These are phyloP conservation scores for Pangasius larnaudii DNA, from an alignment of 2,797 vertebrate genomes.

Conservation along the genomic window DNA sequence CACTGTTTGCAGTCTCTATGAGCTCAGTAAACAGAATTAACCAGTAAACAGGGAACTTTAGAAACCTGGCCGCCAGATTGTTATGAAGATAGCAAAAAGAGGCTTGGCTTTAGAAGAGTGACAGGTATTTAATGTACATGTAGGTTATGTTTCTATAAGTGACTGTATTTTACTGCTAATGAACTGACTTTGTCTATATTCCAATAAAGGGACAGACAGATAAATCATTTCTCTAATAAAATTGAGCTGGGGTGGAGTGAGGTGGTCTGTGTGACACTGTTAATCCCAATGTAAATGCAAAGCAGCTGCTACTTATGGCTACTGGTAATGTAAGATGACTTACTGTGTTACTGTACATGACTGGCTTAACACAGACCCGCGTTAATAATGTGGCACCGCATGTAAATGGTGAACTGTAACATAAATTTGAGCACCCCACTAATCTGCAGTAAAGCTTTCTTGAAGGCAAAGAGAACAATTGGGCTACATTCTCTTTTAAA, in stretches of 20 bases:
- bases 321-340: constrained; percentile 24
- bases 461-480: neutral
- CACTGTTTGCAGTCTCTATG: neutral
- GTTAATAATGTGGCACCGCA: neutral
- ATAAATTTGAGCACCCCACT: neutral
- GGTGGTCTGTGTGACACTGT: constrained; percentile 3
- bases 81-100: neutral
- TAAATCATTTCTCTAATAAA: constrained; percentile 14
- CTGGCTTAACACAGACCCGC: neutral
- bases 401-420: neutral
- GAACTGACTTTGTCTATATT: neutral
- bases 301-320: neutral
- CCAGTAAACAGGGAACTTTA: neutral
- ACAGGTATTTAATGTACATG: neutral
- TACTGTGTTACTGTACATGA: constrained; percentile 24
- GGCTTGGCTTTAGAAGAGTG: neutral
- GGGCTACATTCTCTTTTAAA: neutral
- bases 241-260: neutral
- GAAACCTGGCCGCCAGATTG: neutral
- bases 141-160: neutral
- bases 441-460: neutral
- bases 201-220: neutral
- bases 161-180: neutral
- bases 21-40: neutral
- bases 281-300: constrained; percentile 6